phyloP scores from a whole-genome alignment of 2,797 vertebrate genomes.

The Sebastes itinus region DNA sequence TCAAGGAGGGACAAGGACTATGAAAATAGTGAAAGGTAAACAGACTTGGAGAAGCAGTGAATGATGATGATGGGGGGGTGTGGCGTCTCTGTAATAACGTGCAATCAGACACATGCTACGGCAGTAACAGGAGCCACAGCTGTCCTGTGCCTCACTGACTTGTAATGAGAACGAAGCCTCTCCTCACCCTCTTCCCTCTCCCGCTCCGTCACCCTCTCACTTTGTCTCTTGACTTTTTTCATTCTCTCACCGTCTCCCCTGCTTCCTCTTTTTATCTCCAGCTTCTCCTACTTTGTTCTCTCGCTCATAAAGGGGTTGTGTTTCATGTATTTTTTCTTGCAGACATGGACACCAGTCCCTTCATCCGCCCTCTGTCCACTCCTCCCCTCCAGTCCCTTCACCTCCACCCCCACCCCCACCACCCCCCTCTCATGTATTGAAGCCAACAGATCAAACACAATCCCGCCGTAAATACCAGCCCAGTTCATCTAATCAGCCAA shows the following conservation, averaged over 20 bases:
- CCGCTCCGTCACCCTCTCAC: neutral
- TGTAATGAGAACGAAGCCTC: constrained; percentile 44
- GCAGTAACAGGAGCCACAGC: constrained; percentile 50
- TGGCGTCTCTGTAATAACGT: constrained; percentile 24
- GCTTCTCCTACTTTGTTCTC: neutral
- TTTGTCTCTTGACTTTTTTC: constrained; percentile 8
- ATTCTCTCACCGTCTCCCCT: neutral
- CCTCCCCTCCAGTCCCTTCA: neutral
- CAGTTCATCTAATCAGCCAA: constrained; percentile 76
- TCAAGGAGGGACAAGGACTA: constrained; percentile 4
- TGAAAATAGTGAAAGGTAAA: constrained; percentile 35
- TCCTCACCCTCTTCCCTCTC: constrained; percentile 2
- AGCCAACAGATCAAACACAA: constrained; percentile 71
- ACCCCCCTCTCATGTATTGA: constrained; percentile 31
- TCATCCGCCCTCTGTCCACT: neutral
- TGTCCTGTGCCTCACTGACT: constrained; percentile 24
- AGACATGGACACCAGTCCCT: neutral
- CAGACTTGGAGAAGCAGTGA: constrained; percentile 18
- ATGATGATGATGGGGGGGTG: constrained; percentile 17
- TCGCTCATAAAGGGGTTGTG: neutral
- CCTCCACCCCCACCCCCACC: neutral
- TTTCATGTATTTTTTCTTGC: neutral
- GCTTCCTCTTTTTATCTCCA: neutral
- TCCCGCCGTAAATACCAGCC: constrained; percentile 67
- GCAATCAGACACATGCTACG: constrained; percentile 50